phyloP scores from a whole-genome alignment of 2,888 invertebrate genomes.

The Ctena decussata region DNA sequence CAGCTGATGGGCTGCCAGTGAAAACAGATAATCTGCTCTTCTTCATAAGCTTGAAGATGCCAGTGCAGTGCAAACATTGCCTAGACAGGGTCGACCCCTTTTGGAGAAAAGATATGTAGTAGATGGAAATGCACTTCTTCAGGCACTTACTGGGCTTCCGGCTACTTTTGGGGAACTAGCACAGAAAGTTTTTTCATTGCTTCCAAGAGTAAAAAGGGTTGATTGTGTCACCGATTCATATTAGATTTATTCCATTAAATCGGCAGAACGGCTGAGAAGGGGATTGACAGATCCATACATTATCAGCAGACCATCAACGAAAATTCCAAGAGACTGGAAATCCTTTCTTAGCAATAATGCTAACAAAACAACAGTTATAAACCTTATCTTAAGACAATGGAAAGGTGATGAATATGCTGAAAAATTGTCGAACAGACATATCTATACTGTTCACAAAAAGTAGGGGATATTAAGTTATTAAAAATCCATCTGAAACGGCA shows the following conservation, averaged over 20 bases:
- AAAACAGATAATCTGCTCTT: conserved; percentile 7
- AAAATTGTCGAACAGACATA: background rate
- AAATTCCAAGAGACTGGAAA: conserved; percentile 22
- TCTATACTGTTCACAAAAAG: too few relatives aligned
- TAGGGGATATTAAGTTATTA: too few relatives aligned
- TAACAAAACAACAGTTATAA: conserved; percentile 29
- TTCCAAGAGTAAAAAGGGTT: background rate
- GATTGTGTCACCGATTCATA: conserved; percentile 16
- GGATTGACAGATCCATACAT: background rate
- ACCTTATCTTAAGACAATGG: conserved; percentile 23
- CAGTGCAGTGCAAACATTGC: background rate
- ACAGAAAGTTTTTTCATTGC: background rate
- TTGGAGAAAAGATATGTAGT: too few relatives aligned
- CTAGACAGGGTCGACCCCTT: background rate
- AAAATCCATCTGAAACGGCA: too few relatives aligned
- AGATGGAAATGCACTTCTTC: conserved; percentile 1
- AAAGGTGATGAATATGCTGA: conserved; percentile 25
- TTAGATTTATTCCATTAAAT: background rate
- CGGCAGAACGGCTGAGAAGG: background rate
- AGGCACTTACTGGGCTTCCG: background rate
- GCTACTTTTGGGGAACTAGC: background rate
- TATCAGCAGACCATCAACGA: conserved; percentile 9
- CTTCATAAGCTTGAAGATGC: background rate
- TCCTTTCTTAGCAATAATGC: conserved; percentile 3
- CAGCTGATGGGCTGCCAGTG: too few relatives aligned